phyloP scores from a whole-genome alignment of 2,888 invertebrate genomes.

The Stegophylla sp. region DNA sequence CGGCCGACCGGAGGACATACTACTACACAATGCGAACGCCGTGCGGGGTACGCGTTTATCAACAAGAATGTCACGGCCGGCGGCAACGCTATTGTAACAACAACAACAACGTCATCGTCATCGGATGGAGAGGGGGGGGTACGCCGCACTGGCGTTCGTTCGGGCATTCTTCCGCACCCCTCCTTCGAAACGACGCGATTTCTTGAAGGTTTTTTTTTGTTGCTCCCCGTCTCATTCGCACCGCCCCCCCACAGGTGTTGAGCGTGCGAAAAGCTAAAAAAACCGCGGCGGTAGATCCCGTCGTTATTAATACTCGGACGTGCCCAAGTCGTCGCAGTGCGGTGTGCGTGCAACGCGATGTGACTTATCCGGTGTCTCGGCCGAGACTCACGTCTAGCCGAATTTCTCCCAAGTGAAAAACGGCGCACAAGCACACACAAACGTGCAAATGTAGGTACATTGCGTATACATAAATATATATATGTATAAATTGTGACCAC shows the following conservation, averaged over 20 bases:
- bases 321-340: neutral
- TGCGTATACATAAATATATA: neutral
- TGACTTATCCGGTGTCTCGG: slow-evolving; percentile 36
- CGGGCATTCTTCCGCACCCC: too few relatives aligned
- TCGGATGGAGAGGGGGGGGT: too few relatives aligned
- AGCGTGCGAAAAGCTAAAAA: neutral
- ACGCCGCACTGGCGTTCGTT: too few relatives aligned
- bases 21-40: too few relatives aligned
- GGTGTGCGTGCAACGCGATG: neutral
- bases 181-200: too few relatives aligned
- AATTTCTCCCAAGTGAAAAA: slow-evolving; percentile 24
- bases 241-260: neutral
- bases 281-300: neutral
- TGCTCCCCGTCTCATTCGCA: too few relatives aligned
- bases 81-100: too few relatives aligned
- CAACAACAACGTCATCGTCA: too few relatives aligned
- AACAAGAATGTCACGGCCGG: neutral
- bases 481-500: slow-evolving; percentile 3
- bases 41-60: neutral
- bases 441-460: neutral
- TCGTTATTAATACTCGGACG: slow-evolving; percentile 34
- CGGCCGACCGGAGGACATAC: too few relatives aligned
- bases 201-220: too few relatives aligned
- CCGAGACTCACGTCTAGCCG: slow-evolving; percentile 25
- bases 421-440: neutral